Conservation (phyloP, 2,797 vertebrate species). For the Falco berigora region DNA sequence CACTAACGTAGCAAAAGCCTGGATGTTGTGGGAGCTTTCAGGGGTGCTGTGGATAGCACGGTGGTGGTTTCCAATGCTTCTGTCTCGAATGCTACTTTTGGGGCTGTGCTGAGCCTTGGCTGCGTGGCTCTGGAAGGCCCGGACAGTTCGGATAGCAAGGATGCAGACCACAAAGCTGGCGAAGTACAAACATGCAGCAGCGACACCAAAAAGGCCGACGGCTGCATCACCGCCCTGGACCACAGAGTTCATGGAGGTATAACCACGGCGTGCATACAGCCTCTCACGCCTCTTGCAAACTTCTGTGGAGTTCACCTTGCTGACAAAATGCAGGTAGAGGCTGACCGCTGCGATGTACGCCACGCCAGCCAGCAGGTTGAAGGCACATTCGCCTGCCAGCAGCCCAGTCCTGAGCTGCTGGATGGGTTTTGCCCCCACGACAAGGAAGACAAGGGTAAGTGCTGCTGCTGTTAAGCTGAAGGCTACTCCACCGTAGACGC, state of each 20-base stretch:
- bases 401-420: constrained; percentile 61
- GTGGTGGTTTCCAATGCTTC: not conserved
- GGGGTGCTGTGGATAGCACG: accelerated
- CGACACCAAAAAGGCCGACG: constrained; percentile 84
- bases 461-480: constrained; percentile 75
- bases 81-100: not conserved
- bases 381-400: constrained; percentile 76
- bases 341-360: constrained; percentile 80
- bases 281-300: constrained; percentile 79
- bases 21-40: not conserved
- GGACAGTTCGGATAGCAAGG: constrained; percentile 70
- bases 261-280: constrained; percentile 83
- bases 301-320: constrained; percentile 83
- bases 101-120: not conserved
- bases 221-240: constrained; percentile 86
- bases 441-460: constrained; percentile 81
- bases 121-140: not conserved
- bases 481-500: constrained; percentile 79
- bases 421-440: constrained; percentile 78
- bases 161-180: constrained; percentile 69
- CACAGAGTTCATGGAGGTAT: constrained; percentile 90
- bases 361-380: constrained; percentile 75
- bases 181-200: constrained; percentile 81
- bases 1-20: constrained; percentile 40
- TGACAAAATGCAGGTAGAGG: constrained; percentile 85